phyloP scores from a whole-genome alignment of 2,113 vertebrate genomes.

The Sula dactylatra region DNA sequence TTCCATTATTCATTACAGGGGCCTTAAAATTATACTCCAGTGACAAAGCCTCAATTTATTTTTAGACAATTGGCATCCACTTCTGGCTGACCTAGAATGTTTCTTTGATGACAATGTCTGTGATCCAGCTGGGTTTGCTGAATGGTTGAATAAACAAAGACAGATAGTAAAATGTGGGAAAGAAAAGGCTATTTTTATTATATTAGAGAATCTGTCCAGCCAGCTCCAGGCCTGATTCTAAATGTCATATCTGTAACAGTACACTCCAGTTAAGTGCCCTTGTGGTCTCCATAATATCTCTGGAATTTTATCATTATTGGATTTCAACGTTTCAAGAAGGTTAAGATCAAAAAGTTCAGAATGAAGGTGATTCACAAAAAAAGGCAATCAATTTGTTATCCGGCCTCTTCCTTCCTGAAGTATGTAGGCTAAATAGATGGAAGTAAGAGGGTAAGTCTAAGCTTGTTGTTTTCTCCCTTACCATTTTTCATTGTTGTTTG shows the following conservation, averaged over 20 bases:
- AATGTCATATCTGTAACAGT: slow-evolving; percentile 11
- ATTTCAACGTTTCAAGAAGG: slow-evolving; percentile 26
- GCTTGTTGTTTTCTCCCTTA: background rate
- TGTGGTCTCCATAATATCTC: background rate
- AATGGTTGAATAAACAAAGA: slow-evolving; percentile 62
- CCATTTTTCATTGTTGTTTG: background rate
- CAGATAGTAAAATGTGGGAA: slow-evolving; percentile 57
- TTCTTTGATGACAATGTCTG: slow-evolving; percentile 60
- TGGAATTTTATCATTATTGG: slow-evolving; percentile 39
- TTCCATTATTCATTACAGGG: slow-evolving; percentile 47
- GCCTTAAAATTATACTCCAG: slow-evolving; percentile 57
- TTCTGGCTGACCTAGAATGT: slow-evolving; percentile 46
- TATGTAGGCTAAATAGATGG: background rate
- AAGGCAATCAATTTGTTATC: background rate
- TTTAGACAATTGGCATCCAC: slow-evolving; percentile 60
- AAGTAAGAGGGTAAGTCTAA: background rate
- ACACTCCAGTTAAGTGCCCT: background rate
- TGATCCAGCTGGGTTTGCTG: slow-evolving; percentile 59
- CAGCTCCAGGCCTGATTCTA: background rate
- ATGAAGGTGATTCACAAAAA: background rate
- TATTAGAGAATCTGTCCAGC: slow-evolving; percentile 12
- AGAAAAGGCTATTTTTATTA: slow-evolving; percentile 16
- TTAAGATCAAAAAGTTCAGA: background rate
- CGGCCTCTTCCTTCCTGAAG: background rate
- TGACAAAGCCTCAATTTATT: slow-evolving; percentile 54